phyloP scores from a whole-genome alignment of 2,113 vertebrate genomes.

The Synodontis membranacea region DNA sequence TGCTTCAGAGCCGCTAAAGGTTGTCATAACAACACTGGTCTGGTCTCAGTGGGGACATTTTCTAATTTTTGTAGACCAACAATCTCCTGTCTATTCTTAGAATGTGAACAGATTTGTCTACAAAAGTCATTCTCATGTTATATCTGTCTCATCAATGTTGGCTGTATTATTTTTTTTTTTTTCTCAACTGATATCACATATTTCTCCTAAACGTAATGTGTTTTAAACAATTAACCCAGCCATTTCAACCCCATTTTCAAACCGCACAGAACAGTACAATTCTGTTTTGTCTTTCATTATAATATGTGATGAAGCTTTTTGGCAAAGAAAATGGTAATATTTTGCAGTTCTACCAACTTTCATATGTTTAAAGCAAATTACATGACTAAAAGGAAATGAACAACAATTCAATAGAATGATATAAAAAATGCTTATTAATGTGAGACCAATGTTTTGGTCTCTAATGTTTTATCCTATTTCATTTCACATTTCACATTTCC shows the following conservation, averaged over 20 bases:
- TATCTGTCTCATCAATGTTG: neutral
- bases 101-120: conserved; percentile 19
- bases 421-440: neutral
- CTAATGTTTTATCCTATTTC: neutral
- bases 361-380: neutral
- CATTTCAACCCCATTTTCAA: neutral
- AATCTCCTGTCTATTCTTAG: conserved; percentile 19
- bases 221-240: neutral
- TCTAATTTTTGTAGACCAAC: conserved; percentile 29
- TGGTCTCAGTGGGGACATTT: conserved; percentile 9
- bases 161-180: neutral
- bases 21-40: conserved; percentile 41
- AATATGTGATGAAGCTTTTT: neutral
- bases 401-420: neutral
- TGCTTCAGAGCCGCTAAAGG: conserved; percentile 7
- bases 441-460: neutral
- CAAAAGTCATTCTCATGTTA: neutral
- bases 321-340: neutral
- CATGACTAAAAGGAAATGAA: no score
- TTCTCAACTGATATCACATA: neutral
- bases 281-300: neutral
- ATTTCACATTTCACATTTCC: no score
- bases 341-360: neutral
- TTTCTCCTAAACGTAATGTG: neutral
- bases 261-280: neutral